Evolutionary conservation across 2,113 vertebrate species (phyloP).

Genomic region (Protobothrops flavoviridis): DNA sequence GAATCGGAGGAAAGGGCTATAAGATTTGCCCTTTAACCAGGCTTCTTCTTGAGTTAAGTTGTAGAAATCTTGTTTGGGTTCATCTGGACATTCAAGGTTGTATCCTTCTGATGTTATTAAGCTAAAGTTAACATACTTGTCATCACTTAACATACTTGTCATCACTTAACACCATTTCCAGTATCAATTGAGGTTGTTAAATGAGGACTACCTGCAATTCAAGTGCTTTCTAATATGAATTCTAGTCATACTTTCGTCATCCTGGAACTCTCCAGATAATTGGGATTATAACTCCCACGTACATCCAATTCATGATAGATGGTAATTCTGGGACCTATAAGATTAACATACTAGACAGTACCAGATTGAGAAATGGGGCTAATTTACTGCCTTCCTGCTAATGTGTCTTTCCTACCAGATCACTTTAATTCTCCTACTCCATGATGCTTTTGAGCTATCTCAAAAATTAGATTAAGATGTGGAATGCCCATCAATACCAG

Average conservation of each 20-base stretch:
- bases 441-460: background rate
- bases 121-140: background rate
- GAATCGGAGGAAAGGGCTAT: background rate
- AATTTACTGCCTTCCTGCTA: background rate
- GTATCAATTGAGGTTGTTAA: background rate
- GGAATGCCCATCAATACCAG: background rate
- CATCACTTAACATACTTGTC: background rate
- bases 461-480: background rate
- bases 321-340: background rate
- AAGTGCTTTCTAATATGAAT: background rate
- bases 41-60: background rate
- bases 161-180: background rate
- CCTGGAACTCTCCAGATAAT: background rate
- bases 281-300: background rate
- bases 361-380: background rate
- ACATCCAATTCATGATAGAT: background rate
- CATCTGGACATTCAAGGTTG: background rate
- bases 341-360: background rate
- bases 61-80: background rate
- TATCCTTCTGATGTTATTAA: background rate
- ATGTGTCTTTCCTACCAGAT: background rate
- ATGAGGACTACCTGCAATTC: background rate
- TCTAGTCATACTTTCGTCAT: background rate
- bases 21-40: background rate
- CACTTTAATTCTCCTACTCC: background rate